Base-by-base conservation (phyloP, 2,797 vertebrate genomes). In the Chloroceryle amazona region DNA sequence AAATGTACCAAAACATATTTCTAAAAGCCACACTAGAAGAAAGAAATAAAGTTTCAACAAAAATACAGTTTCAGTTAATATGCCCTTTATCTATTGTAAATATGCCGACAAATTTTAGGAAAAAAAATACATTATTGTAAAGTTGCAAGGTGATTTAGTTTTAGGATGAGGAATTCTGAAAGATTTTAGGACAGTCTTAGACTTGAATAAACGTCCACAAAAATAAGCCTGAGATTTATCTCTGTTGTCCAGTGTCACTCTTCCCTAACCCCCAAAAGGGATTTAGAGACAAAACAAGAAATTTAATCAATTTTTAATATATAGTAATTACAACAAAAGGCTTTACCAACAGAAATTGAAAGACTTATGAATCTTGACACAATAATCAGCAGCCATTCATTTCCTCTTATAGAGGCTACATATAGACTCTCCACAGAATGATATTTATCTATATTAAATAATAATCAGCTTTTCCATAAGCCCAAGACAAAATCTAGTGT, bases 401-500 rank as follows among this genome's bases (percentile, higher is more conserved):
- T 94, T 80, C 67, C n/a, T 35, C 61, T 57, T 83, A n/a, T 3
- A 46, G 42, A 70, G 90, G 49, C 11, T 57, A 72, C 49, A 49
- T 10, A 52, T 37, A 75, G 84, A 82, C 21, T 84, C 31, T 12
- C 18, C 23, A 54, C 44, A 49, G 39, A 81, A 72, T 80, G 52
- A 79, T 60, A 17, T 37, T 25, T 73, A 82, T 57, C 52, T 79
- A 46, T 54, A 74, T 68, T 94, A 81, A 92, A 81, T 70, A 61
- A 28, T 93, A 67, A 87, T 28, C 26, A 84, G 15, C 1, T 72
- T 88, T 20, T 18, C 17, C 17, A 44, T 20, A 44, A 44, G 13
- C 44, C 44, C 47, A 49, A 13, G 14, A 26, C 13, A 26, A 49
- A 25, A 33, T 10, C 18, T 31, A 22, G 6, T 14, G 2, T 58